Base-by-base conservation (phyloP, 2,797 vertebrate genomes). In the Ciconia nigra region DNA sequence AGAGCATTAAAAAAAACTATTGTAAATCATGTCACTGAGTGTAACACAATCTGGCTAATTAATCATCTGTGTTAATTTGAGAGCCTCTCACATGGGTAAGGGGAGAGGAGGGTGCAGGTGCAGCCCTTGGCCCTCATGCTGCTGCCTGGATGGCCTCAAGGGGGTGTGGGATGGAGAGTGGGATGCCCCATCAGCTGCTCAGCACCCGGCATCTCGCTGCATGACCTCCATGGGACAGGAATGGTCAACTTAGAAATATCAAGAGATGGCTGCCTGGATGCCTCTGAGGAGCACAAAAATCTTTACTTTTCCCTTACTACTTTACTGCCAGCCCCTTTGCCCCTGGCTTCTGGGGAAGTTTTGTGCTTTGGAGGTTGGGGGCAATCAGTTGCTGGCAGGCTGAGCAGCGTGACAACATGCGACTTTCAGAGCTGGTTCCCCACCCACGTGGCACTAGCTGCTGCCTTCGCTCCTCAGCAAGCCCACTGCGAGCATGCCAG, bases 81-180 rank as follows among this genome's bases (percentile, higher is more conserved):
- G 39, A 87, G 21, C 17, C 13, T 46, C 25, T 52, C 7, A 13
- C 13, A 18, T 21, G 16, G 12, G 12, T 25, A 52, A 89, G 11
- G 14, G 31, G 39, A 77, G 29, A 55, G 5, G 37, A 49, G 22
- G 13, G n/a, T 74, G 25, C 5, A 49, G n/a, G 26, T 10, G n/a
- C 41, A 72, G n/a, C 37, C 12, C 31, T 31, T 3, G 29, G 46
- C 13, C 13, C 12, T 2, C 8, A 4, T 33, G 21, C 33, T 46
- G 42, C 61, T 52, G 13, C 2, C n/a, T 3, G 2, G 29, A 4
- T 14, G 26, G 10, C 16, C 26, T 62, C 24, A 24, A 20, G 19
- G 1, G 3, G 44, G 33, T 22, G 33, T 5, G 4, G 57, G 29
- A 42, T 44, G 37, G 67, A 29, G 26, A 62, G 28, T 0, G 0